Evolutionary conservation across 2,888 invertebrate species (phyloP).

Genomic region (Barypeithes pellucidus): DNA sequence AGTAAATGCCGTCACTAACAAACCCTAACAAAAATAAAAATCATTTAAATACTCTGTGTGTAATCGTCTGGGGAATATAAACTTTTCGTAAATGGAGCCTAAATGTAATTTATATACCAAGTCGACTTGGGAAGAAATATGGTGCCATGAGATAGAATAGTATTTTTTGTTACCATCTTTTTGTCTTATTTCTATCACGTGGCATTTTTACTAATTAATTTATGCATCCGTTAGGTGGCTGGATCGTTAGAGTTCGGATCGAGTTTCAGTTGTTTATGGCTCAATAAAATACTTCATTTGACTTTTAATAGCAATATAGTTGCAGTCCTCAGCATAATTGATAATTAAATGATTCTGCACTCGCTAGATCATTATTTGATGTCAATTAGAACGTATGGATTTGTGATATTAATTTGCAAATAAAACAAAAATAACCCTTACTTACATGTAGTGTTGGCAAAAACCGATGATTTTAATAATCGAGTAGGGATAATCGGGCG

Average conservation of each 20-base stretch:
- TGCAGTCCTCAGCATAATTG: too few relatives aligned
- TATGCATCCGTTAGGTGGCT: conserved; percentile 30
- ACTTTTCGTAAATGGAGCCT: conserved; percentile 62
- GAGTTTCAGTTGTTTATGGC: conserved; percentile 17
- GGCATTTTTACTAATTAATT: conserved; percentile 37
- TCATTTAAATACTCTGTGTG: conserved; percentile 65
- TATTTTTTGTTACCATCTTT: conserved; percentile 40
- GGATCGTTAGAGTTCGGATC: conserved; percentile 3
- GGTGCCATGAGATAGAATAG: conserved; percentile 45
- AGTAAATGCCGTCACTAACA: conserved; percentile 63
- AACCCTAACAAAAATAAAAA: conserved; percentile 64
- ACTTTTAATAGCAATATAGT: conserved; percentile 2
- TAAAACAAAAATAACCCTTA: too few relatives aligned
- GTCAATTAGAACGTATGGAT: too few relatives aligned
- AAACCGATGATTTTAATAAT: too few relatives aligned
- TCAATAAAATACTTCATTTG: conserved; percentile 20
- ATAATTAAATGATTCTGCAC: too few relatives aligned
- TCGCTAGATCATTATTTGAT: too few relatives aligned
- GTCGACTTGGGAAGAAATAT: conserved; percentile 44
- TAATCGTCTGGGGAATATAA: conserved; percentile 68
- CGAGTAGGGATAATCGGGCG: too few relatives aligned
- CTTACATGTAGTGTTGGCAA: too few relatives aligned
- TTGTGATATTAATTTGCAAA: too few relatives aligned
- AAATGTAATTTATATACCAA: conserved; percentile 62
- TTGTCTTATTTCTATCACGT: conserved; percentile 36